phyloP scores from a whole-genome alignment of 2,888 invertebrate genomes.

The Erebia palarica region DNA sequence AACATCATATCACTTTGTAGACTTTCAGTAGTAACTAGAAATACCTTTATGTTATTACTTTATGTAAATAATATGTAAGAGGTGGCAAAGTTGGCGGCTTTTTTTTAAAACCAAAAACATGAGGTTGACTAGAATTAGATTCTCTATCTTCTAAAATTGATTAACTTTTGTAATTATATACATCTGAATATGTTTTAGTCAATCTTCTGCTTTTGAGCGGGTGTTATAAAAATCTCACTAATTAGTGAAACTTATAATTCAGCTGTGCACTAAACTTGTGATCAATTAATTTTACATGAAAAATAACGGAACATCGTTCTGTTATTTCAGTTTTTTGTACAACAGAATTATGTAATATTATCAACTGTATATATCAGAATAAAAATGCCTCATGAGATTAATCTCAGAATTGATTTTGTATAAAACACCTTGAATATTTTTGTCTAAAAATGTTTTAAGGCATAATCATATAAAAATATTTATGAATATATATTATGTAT shows the following conservation, averaged over 20 bases:
- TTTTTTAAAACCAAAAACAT: not conserved
- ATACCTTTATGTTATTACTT: not conserved
- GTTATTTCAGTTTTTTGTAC: not conserved
- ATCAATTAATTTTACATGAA: not conserved
- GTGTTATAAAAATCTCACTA: not conserved
- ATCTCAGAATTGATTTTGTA: constrained; percentile 43
- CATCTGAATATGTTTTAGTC: constrained; percentile 5
- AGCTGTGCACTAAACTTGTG: not conserved
- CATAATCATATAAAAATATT: constrained; percentile 24
- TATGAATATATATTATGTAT: constrained; percentile 34
- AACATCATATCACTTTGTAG: not conserved
- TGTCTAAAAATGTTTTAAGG: constrained; percentile 55
- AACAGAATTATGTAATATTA: not conserved
- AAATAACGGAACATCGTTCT: not conserved
- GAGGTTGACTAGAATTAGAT: not conserved
- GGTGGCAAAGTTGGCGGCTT: not conserved
- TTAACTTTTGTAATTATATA: constrained; percentile 1
- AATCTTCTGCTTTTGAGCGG: not conserved
- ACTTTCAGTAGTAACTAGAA: constrained; percentile 2
- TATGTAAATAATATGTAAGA: not conserved
- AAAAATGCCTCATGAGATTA: constrained; percentile 47
- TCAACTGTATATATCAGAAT: constrained; percentile 23
- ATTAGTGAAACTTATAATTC: not conserved
- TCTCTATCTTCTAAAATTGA: not conserved
- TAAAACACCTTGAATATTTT: constrained; percentile 58